Conservation (phyloP, 2,797 vertebrate species). For the Enteromius radiatus region DNA sequence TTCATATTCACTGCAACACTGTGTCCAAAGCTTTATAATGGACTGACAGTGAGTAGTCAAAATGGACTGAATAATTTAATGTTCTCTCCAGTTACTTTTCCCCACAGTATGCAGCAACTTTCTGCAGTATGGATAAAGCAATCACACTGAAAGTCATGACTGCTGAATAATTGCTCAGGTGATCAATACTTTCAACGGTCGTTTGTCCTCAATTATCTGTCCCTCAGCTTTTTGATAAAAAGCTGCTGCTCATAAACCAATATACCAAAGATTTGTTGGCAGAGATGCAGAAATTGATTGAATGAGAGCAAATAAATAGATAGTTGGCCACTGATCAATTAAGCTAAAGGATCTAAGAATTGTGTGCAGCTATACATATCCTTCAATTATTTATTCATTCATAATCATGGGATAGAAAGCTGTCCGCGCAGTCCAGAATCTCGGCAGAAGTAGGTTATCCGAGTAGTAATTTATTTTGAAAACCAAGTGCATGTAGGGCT, state of each 20-base stretch:
- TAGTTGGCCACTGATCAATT: neutral
- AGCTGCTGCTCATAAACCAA: neutral
- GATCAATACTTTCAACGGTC: neutral
- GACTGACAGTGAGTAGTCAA: neutral
- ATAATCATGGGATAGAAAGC: neutral
- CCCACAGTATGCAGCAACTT: neutral
- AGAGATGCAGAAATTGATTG: neutral
- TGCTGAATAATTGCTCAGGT: neutral
- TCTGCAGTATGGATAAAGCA: conserved; percentile 19
- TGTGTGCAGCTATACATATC: neutral
- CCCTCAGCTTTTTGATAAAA: neutral
- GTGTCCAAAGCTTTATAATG: neutral
- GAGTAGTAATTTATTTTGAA: neutral
- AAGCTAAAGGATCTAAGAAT: neutral
- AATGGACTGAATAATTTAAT: conserved; percentile 10
- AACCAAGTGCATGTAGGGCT: neutral
- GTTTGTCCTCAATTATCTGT: conserved; percentile 9
- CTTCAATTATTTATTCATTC: neutral
- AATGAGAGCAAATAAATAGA: neutral
- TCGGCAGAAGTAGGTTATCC: neutral
- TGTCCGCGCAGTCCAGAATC: neutral
- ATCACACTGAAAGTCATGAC: neutral
- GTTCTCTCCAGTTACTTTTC: neutral
- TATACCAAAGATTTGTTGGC: neutral
- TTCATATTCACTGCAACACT: neutral